phyloP scores from a whole-genome alignment of 2,113 vertebrate genomes.

The Aegithalos caudatus region DNA sequence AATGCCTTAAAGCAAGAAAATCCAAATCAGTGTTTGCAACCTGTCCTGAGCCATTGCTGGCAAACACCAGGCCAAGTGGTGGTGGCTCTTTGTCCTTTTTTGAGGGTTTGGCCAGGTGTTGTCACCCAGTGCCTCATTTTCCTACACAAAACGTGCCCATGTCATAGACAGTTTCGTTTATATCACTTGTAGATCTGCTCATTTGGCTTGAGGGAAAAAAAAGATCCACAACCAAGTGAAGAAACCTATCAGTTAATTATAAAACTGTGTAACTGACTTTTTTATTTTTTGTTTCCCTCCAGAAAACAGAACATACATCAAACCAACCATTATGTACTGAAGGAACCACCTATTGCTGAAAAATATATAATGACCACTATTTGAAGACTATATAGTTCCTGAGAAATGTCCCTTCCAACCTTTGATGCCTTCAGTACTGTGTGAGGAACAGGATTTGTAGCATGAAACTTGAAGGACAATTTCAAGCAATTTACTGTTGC shows the following conservation, averaged over 20 bases:
- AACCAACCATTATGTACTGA: constrained; percentile 83
- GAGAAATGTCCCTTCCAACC: constrained; percentile 42
- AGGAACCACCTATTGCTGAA: constrained; percentile 13
- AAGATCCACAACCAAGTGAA: not conserved
- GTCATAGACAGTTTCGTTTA: rapidly evolving
- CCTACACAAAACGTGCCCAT: rapidly evolving
- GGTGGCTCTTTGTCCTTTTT: not conserved
- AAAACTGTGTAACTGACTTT: not conserved
- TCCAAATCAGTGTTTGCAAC: not conserved
- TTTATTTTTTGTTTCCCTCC: not conserved
- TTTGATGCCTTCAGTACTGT: constrained; percentile 65
- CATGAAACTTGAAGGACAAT: constrained; percentile 64
- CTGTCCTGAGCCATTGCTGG: not conserved
- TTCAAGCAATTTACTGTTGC: constrained; percentile 52
- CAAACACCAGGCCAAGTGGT: too few relatives aligned
- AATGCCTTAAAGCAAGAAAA: not conserved
- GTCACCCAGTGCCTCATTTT: not conserved
- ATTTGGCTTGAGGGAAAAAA: not conserved
- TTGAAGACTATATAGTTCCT: constrained; percentile 51
- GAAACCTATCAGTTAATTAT: not conserved
- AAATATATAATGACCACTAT: constrained; percentile 39
- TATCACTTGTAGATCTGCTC: not conserved
- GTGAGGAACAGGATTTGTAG: constrained; percentile 56
- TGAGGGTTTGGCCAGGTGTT: not conserved
- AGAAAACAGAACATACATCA: constrained; percentile 82